Evolutionary conservation across 2,888 invertebrate genomes (phyloP).

Genomic region (Eudemis profundana): DNA sequence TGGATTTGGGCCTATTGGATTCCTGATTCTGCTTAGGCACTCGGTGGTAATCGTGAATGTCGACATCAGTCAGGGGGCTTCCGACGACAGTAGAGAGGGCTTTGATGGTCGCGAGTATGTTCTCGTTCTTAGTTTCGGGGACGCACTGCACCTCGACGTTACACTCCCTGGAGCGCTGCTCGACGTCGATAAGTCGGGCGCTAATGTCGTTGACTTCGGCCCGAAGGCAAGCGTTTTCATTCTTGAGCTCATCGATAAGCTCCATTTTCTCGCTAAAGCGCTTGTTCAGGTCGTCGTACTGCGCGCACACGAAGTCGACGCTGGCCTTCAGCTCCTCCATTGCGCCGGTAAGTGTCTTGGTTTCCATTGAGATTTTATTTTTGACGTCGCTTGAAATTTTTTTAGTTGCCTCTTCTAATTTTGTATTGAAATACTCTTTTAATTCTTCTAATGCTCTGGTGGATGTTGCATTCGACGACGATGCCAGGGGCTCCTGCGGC

Average conservation of each 20-base stretch:
- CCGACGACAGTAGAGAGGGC: no score
- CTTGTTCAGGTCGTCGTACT: slow-evolving; percentile 14
- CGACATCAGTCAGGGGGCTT: no score
- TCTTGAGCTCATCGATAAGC: neutral
- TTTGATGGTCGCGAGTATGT: no score
- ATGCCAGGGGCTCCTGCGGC: neutral
- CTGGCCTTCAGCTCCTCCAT: slow-evolving; percentile 10
- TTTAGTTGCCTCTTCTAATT: neutral
- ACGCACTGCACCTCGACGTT: neutral
- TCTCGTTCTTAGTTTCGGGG: no score
- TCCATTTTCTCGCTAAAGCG: neutral
- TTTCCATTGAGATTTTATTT: neutral
- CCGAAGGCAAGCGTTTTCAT: neutral
- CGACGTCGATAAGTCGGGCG: neutral
- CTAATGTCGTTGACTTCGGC: neutral
- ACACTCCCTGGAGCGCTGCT: neutral
- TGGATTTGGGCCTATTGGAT: slow-evolving; percentile 5
- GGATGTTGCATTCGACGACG: neutral
- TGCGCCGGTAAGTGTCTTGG: neutral
- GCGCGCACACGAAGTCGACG: slow-evolving; percentile 4
- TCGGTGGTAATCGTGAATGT: no score
- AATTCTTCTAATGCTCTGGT: neutral
- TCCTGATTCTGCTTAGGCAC: no score
- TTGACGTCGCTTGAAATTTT: neutral
- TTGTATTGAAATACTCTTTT: neutral